Evolutionary conservation across 2,888 invertebrate species (phyloP).

Genomic region (Podotricha telesiphe): DNA sequence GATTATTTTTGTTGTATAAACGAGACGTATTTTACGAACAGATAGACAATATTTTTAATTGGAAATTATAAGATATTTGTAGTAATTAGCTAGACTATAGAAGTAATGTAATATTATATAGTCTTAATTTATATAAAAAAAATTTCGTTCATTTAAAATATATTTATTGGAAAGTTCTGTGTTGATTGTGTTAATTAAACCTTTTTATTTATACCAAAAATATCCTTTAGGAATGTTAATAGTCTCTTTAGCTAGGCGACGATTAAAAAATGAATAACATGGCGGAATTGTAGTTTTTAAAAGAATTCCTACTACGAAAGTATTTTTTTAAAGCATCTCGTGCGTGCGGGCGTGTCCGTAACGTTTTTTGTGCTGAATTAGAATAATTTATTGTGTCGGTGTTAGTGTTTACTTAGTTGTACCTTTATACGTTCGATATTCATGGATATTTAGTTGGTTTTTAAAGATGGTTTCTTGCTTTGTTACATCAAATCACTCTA

Average conservation of each 20-base stretch:
- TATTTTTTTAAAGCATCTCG: neutral
- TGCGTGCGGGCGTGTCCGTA: neutral
- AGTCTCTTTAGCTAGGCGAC: slow-evolving; percentile 14
- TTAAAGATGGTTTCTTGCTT: slow-evolving; percentile 18
- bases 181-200: neutral
- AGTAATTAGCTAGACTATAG: slow-evolving; percentile 9
- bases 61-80: slow-evolving; percentile 1
- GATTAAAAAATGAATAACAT: slow-evolving; percentile 6
- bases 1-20: slow-evolving; percentile 5
- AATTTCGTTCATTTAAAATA: neutral
- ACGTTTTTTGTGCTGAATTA: neutral
- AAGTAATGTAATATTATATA: neutral
- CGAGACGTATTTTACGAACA: slow-evolving; percentile 10
- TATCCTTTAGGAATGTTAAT: slow-evolving; percentile 14
- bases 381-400: slow-evolving; percentile 44
- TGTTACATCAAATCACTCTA: neutral
- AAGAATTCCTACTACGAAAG: neutral
- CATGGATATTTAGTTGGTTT: slow-evolving; percentile 55
- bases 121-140: neutral
- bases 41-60: slow-evolving; percentile 21
- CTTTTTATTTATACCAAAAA: slow-evolving; percentile 19
- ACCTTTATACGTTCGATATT: slow-evolving; percentile 66
- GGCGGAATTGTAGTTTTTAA: slow-evolving; percentile 7
- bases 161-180: slow-evolving; percentile 15
- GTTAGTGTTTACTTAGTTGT: slow-evolving; percentile 59